phyloP scores from a whole-genome alignment of 2,797 vertebrate genomes.

The Fringilla coelebs region DNA sequence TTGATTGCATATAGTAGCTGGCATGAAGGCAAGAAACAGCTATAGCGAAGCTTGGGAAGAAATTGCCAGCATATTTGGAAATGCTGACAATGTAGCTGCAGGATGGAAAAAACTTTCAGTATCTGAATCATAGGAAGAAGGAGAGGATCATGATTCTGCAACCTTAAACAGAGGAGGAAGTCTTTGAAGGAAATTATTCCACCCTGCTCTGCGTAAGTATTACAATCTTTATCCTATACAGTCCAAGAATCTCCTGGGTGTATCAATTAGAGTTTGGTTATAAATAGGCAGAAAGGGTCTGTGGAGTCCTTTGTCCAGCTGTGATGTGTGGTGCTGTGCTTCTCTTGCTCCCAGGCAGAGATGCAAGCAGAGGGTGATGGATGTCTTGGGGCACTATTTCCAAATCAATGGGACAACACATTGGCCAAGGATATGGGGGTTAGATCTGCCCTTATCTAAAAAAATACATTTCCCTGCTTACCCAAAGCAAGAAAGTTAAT shows the following conservation, averaged over 20 bases:
- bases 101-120: background rate
- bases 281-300: background rate
- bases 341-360: background rate
- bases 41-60: background rate
- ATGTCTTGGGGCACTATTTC: background rate
- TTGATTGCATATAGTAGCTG: slow-evolving; percentile 38
- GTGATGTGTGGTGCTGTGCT: background rate
- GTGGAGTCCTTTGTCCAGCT: background rate
- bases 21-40: slow-evolving; percentile 18
- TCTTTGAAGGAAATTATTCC: background rate
- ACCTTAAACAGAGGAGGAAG: background rate
- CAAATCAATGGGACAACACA: background rate
- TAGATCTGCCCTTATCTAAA: background rate
- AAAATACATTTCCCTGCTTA: background rate
- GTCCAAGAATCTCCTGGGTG: background rate
- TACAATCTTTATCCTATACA: background rate
- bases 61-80: background rate
- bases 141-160: background rate
- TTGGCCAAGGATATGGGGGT: background rate
- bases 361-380: background rate
- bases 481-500: background rate
- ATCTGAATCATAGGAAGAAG: background rate
- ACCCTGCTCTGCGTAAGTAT: background rate
- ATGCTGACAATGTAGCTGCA: background rate
- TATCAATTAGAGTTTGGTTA: background rate